These are phyloP conservation scores for Hydrophis major DNA, from an alignment of 2,797 vertebrate species.

Conservation along the genomic window DNA sequence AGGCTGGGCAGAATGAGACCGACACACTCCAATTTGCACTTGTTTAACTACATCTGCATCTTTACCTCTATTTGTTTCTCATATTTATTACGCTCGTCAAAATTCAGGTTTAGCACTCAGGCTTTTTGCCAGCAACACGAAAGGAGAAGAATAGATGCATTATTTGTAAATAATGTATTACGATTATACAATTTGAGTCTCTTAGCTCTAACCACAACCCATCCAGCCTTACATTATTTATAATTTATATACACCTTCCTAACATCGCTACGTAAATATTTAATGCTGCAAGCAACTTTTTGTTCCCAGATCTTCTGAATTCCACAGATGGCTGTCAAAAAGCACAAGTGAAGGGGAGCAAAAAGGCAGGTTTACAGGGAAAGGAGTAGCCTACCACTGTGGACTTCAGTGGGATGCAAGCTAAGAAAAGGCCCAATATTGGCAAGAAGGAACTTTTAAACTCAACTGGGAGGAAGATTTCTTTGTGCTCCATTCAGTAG, in stretches of 20 bases:
- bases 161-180: constrained; percentile 99
- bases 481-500: not conserved
- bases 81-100: constrained; percentile 76
- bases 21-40: constrained; percentile 74
- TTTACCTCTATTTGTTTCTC: constrained; percentile 78
- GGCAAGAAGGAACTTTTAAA: not conserved
- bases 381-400: not conserved
- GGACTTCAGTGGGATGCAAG: not conserved
- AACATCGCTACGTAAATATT: constrained; percentile 97
- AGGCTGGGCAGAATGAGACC: constrained; percentile 57
- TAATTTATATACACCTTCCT: constrained; percentile 98
- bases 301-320: constrained; percentile 49
- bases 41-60: constrained; percentile 77
- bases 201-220: constrained; percentile 89
- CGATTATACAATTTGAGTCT: constrained; percentile 88
- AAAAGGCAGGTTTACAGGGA: not conserved
- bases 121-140: constrained; percentile 83
- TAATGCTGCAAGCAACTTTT: constrained; percentile 83
- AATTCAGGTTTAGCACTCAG: constrained; percentile 86
- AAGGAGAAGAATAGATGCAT: constrained; percentile 94
- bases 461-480: not conserved
- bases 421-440: not conserved
- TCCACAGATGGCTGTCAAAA: not conserved
- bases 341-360: not conserved
- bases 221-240: constrained; percentile 97